Evolutionary conservation across 1,140 invertebrate genomes (phyloP).

Genomic region (Muscidifurax raptorellus): DNA sequence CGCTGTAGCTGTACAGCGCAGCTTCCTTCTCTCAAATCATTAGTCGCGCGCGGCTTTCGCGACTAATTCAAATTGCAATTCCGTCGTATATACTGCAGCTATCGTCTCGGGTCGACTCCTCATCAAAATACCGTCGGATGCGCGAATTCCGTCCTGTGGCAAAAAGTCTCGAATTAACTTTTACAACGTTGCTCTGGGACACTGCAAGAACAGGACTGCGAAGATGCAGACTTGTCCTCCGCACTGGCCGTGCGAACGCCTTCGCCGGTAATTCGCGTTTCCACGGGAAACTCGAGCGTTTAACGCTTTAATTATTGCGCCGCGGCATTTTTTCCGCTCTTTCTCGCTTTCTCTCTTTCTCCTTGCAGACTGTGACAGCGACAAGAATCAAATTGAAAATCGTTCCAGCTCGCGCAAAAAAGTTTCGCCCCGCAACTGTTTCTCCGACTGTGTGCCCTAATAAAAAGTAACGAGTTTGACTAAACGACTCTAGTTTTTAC

Average conservation of each 20-base stretch:
- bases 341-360: no score
- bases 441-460: neutral
- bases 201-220: slow-evolving; percentile 54
- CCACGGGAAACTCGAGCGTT: slow-evolving; percentile 47
- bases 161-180: slow-evolving; percentile 68
- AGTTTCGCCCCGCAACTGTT: neutral
- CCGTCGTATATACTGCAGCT: slow-evolving; percentile 55
- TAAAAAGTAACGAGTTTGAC: neutral
- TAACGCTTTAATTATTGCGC: slow-evolving; percentile 39
- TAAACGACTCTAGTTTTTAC: slow-evolving; percentile 3
- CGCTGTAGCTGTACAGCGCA: neutral
- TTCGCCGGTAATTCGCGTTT: neutral
- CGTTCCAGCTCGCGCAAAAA: neutral
- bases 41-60: slow-evolving; percentile 69
- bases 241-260: slow-evolving; percentile 7
- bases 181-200: slow-evolving; percentile 55
- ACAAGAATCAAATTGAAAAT: slow-evolving; percentile 24
- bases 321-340: slow-evolving; percentile 8
- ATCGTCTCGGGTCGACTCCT: slow-evolving; percentile 57
- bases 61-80: slow-evolving; percentile 75
- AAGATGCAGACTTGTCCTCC: slow-evolving; percentile 29
- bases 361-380: neutral
- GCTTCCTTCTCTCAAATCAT: slow-evolving; percentile 70
- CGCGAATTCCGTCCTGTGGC: slow-evolving; percentile 46
- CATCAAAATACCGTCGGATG: slow-evolving; percentile 73